phyloP scores from a whole-genome alignment of 2,797 vertebrate genomes.

The Poeciliopsis gracilis region DNA sequence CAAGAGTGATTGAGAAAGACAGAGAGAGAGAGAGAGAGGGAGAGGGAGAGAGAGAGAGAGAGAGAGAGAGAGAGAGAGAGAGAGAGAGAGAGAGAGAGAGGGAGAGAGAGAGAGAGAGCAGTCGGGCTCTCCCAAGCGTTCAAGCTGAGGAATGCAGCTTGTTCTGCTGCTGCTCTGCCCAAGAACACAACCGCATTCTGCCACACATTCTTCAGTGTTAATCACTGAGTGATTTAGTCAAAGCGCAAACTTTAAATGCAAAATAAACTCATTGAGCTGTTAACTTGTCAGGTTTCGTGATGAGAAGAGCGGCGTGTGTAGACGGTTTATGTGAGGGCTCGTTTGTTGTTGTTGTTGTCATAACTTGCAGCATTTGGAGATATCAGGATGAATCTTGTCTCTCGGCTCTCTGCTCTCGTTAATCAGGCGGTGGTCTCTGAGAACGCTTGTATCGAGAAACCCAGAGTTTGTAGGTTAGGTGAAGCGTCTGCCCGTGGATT shows the following conservation, averaged over 20 bases:
- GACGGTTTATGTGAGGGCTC: constrained; percentile 17
- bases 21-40: constrained; percentile 25
- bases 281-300: constrained; percentile 20
- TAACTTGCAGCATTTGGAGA: constrained; percentile 12
- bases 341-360: background rate
- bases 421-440: background rate
- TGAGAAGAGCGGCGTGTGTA: constrained; percentile 14
- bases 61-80: constrained; percentile 20
- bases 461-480: background rate
- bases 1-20: constrained; percentile 22
- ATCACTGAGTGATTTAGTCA: constrained; percentile 24
- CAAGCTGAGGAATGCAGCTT: constrained; percentile 49
- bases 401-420: background rate
- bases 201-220: constrained; percentile 17
- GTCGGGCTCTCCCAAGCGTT: constrained; percentile 68
- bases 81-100: background rate
- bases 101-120: constrained; percentile 1
- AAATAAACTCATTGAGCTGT: constrained; percentile 13
- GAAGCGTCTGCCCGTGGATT: background rate
- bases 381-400: background rate
- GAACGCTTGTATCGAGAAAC: background rate
- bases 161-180: constrained; percentile 10
- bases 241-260: constrained; percentile 17
- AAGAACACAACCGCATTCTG: constrained; percentile 9
- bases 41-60: constrained; percentile 19